phyloP scores from a whole-genome alignment of 2,888 invertebrate genomes.

The Hyppa rectilinea region DNA sequence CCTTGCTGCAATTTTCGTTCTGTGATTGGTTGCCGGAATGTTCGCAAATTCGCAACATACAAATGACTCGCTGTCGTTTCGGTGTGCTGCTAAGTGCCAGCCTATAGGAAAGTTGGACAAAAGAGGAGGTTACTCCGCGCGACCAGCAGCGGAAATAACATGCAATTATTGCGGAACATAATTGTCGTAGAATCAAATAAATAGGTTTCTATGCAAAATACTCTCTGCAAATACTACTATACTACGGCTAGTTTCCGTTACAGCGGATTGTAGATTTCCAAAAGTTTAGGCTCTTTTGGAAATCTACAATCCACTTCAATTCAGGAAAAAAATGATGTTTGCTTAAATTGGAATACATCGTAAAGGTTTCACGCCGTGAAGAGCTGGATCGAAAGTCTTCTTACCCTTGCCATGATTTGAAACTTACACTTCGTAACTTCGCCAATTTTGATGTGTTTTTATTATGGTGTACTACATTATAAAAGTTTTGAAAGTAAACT shows the following conservation, averaged over 20 bases:
- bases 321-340: too few species aligned
- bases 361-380: background rate
- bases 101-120: background rate
- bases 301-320: too few species aligned
- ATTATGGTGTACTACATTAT: background rate
- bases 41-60: background rate
- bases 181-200: too few species aligned
- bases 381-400: too few species aligned
- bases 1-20: background rate
- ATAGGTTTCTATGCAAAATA: background rate
- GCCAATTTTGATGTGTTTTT: background rate
- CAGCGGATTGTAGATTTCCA: background rate
- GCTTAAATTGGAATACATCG: background rate
- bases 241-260: background rate
- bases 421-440: background rate
- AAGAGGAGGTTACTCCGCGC: background rate
- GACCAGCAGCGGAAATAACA: background rate
- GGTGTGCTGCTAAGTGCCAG: background rate
- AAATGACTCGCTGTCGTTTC: background rate
- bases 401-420: background rate
- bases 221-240: too few species aligned
- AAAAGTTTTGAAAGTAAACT: background rate
- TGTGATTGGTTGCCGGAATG: background rate
- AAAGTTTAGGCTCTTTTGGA: too few species aligned
- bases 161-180: conserved; percentile 7